phyloP scores from a whole-genome alignment of 2,113 vertebrate species.

The Shinisaurus crocodilurus region DNA sequence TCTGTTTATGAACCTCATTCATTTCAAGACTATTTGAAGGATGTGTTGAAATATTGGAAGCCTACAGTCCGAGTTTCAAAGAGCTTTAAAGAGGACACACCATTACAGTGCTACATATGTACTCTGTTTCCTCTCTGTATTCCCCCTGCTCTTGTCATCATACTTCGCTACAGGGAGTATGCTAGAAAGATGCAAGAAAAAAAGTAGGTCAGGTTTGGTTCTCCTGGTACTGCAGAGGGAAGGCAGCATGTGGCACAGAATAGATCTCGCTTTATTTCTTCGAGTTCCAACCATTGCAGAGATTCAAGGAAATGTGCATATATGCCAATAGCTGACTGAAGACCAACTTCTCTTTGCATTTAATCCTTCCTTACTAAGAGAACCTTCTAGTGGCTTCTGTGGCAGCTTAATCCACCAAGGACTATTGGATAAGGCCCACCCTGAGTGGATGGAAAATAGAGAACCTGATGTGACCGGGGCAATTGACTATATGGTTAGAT shows the following conservation, averaged over 20 bases:
- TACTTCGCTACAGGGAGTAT: not conserved
- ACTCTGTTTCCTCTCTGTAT: not conserved
- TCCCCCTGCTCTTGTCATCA: not conserved
- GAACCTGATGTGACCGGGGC: not conserved
- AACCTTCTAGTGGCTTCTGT: not conserved
- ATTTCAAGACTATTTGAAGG: constrained; percentile 2
- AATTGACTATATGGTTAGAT: not conserved
- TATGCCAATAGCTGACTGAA: not conserved
- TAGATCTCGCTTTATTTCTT: not conserved
- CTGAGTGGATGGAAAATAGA: not conserved
- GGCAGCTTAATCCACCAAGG: not conserved
- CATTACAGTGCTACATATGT: not conserved
- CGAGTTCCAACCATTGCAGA: not conserved
- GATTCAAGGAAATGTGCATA: not conserved
- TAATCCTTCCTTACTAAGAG: not conserved
- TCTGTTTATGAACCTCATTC: not conserved
- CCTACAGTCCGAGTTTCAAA: not conserved
- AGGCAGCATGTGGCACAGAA: not conserved
- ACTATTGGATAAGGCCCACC: not conserved
- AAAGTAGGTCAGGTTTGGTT: constrained; percentile 14
- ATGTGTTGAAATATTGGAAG: not conserved
- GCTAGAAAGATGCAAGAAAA: not conserved
- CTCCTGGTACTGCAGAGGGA: not conserved
- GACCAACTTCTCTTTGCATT: not conserved
- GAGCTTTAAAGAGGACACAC: not conserved